Evolutionary conservation across 92 coral and sea anemone genomes (phyloP), one percentile per base, ranked within the genome.

Genomic region (Nematostella vectensis): DNA sequence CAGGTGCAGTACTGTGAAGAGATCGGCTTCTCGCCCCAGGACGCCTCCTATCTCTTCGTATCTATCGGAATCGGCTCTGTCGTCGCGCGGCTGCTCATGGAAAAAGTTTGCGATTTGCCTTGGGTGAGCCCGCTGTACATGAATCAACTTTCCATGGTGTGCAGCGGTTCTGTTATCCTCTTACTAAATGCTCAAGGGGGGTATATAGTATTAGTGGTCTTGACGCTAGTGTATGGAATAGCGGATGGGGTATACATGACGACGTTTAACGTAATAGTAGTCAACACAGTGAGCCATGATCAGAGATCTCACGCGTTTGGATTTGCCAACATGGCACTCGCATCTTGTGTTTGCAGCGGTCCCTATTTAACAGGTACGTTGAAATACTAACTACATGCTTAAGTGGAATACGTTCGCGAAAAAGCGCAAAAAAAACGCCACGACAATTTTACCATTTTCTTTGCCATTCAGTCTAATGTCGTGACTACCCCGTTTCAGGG

Each of bases 161-260:
- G 56, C 36, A 61, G 68, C 44, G 68, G 48, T 0, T 19, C 50
- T 15, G 21, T 12, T 17, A 30, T 36, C 3, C 23, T 61, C 18
- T 19, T 49, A 25, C 28, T 61, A 29, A 22, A 55, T 15, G 18
- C 48, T 29, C 47, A n/a, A 20, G 29, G 27, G 10, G 50, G 57
- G 52, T 61, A 61, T 19, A 1, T 17, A 20, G 68, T 61, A 15
- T 47, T 61, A 2, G 68, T 61, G 57, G 27, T 61, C 16, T 33
- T 61, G 19, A 61, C 68, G 0, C 19, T 61, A 18, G 1, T 48
- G 10, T 61, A 47, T 27, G 68, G 68, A 1, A 25, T 61, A 23
- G 68, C 68, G 28, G 68, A 61, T 49, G 68, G 68, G 19, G 45
- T 26, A 8, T 61, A 37, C 25, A 12, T 1, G 4, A 61, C 44